Conservation (phyloP, 2,797 vertebrate species). For the Heteromormyrus szaboi region DNA sequence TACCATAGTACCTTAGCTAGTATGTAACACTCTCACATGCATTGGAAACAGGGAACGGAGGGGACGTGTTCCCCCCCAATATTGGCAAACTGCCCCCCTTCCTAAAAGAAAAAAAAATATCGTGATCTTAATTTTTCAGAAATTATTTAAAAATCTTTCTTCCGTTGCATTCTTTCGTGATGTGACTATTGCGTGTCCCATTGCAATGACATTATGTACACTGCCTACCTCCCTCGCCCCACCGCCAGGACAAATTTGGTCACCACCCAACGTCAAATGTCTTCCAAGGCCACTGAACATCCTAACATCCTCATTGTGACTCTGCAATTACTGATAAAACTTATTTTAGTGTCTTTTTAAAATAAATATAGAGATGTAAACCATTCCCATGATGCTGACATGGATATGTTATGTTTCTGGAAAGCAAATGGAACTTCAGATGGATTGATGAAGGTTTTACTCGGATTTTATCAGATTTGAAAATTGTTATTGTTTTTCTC, state of each 20-base stretch:
- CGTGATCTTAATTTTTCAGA: not conserved
- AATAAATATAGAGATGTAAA: not conserved
- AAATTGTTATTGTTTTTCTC: not conserved
- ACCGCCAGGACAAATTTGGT: not conserved
- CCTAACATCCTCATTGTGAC: not conserved
- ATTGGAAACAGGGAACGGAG: not conserved
- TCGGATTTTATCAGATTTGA: not conserved
- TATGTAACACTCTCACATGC: not conserved
- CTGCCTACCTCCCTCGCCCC: not conserved
- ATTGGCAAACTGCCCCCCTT: not conserved
- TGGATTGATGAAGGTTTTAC: not conserved
- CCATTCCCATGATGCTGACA: not conserved
- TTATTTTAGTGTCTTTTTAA: not conserved
- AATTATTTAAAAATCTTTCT: not conserved
- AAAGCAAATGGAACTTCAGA: not conserved
- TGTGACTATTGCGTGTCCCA: not conserved
- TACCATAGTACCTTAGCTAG: not conserved
- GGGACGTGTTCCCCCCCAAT: not conserved
- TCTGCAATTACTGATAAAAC: not conserved
- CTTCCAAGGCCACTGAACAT: not conserved
- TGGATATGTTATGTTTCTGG: not conserved
- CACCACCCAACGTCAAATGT: not conserved
- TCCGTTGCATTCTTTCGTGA: not conserved
- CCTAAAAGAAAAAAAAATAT: too few relatives aligned
- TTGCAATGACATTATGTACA: not conserved